Evolutionary conservation across 2,797 vertebrate species (phyloP), one percentile per base, ranked within the genome.

Genomic region (Anniella stebbinsi): DNA sequence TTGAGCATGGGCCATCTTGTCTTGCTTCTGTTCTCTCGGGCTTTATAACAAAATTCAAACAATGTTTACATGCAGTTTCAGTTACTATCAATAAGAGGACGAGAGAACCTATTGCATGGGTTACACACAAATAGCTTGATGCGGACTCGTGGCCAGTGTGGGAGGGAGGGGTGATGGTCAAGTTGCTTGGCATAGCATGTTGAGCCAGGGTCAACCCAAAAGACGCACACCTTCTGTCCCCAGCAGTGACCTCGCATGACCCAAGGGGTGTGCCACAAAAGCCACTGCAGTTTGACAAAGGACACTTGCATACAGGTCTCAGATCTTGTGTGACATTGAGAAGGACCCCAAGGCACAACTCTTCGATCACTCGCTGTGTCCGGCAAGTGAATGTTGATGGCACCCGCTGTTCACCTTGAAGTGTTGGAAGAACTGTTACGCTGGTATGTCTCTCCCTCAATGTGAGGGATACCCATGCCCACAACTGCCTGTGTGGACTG

Each of bases 351-450:
- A 48, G 76, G 11, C 76, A 30, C 25, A 28, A 18, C 7, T 15
- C 25, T 78, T 51, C 23, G 28, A 9, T 77, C 48, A 86, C 80
- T 75, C 89, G 90, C 89, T 66, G 90, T 90, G 76, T 11, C 9
- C 4, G 92, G 84, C 5, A 67, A 89, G 88, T 89, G 36, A 28
- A 11, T 86, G 82, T 90, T 89, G 28, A 41, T 45, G 84, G 88
- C 83, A 88, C 67, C 13, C 70, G 38, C 70, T 10, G 75, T 91
- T 87, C 38, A 54, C 89, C 69, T 93, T 87, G 90, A 81, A 87
- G 88, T 69, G 36, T 83, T 92, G 85, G 36, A 93, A 76, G 54
- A 88, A 36, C 28, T 12, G 0, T 88, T 88, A 76, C 66, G 90
- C 87, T 57, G 51, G 5, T 11, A 87, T 10, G 25, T 72, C 38